Base-by-base conservation (phyloP, 2,888 invertebrate species). In the Monochamus alternatus region DNA sequence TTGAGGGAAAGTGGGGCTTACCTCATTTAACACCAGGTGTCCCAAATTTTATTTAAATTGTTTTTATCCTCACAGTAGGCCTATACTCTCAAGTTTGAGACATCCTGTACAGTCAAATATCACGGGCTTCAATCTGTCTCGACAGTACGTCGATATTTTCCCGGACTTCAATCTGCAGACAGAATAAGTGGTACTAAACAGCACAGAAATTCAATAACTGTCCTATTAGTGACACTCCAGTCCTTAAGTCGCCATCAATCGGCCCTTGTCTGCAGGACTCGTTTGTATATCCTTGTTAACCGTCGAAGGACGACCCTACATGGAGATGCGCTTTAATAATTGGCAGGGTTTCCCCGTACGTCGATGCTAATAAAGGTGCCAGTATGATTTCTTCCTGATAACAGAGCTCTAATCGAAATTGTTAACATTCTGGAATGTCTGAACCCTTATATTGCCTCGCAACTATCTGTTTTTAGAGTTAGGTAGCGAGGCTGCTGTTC, bases 321-420 rank as follows among this genome's bases (percentile, higher is more conserved):
- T 78, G 82, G 82, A 79, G 65, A 76, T 76, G 73, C 70, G 63
- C 72, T 70, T 55, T 71, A 74, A 70, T 81, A 79, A 79, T 80
- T 80, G 78, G 76, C 69, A 60, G 63, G 66, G 65, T 75, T 76
- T 58, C 70, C 52, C 38, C 7, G 7, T 44, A 44, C 47, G 59
- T 62, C 32, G 8, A 44, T 52, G 63, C 62, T 67, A 67, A 58
- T 47, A 63, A 60, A 62, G 75, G 64, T 72, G 72, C 22, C 67
- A 60, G 51, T 51, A 67, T 75, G 71, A 72, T 62, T 75, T 67
- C 63, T 66, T 47, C 44, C 12, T 69, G 74, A 69, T 80, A 79
- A 86, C 84, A 85, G 83, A 85, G 85, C 85, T 86, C 86, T 87
- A 86, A 87, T 87, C 87, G 85, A 87, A 87, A 87, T 87, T 86